Conservation (phyloP, 2,888 invertebrate species). For the Frankliniella intonsa region DNA sequence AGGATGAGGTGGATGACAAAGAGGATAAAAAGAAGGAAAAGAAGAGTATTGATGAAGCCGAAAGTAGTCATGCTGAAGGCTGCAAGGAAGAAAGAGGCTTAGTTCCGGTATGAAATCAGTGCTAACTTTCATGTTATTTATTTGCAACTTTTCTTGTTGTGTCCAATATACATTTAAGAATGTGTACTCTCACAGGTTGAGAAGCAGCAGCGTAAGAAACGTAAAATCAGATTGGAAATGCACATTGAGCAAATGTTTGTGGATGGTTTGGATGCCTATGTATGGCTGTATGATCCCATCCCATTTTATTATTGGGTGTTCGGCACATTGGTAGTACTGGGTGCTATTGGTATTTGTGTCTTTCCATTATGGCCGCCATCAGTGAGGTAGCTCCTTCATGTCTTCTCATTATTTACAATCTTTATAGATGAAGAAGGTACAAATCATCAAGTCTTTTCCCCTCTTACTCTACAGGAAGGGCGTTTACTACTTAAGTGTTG, state of each 20-base stretch:
- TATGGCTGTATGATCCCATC: slow-evolving; percentile 97
- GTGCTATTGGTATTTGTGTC: slow-evolving; percentile 91
- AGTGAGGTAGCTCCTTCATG: slow-evolving; percentile 57
- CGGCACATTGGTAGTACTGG: slow-evolving; percentile 83
- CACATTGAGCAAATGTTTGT: slow-evolving; percentile 91
- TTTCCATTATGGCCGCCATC: slow-evolving; percentile 99
- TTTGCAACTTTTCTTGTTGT: neutral
- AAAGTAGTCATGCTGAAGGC: slow-evolving; percentile 54
- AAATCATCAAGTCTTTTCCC: slow-evolving; percentile 27
- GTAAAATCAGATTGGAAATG: slow-evolving; percentile 94
- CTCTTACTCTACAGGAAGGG: slow-evolving; percentile 61
- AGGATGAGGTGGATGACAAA: slow-evolving; percentile 47
- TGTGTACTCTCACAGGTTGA: slow-evolving; percentile 42
- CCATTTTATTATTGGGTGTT: slow-evolving; percentile 91
- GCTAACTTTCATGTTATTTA: neutral
- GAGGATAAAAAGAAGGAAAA: slow-evolving; percentile 45
- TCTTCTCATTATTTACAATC: neutral
- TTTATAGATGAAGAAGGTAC: neutral
- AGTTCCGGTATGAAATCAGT: neutral
- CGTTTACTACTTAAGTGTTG: slow-evolving; percentile 94
- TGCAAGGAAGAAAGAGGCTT: slow-evolving; percentile 45
- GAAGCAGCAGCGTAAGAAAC: slow-evolving; percentile 56
- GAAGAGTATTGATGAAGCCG: slow-evolving; percentile 52
- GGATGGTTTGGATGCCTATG: slow-evolving; percentile 91
- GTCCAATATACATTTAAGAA: slow-evolving; percentile 17